Percentiles rank a stretch among this genome's conserved stretches.
These are phyloP conservation scores for Paralvinella palmiformis DNA, from an alignment of 1,140 invertebrate species.

Conservation along the genomic window DNA sequence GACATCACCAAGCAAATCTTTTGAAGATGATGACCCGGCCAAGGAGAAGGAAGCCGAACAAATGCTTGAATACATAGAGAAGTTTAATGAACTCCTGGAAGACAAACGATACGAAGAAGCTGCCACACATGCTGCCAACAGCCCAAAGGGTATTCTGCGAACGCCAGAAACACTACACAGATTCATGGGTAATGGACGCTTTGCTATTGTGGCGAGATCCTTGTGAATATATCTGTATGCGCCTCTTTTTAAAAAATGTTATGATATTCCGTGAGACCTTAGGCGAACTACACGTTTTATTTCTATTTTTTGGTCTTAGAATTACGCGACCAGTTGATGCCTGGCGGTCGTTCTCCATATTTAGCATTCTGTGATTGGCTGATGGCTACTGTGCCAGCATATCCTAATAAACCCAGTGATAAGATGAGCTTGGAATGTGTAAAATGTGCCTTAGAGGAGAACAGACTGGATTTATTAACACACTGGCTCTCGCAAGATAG, in stretches of 20 bases:
- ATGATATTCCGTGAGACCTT: neutral
- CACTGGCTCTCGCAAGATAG: slow-evolving; percentile 49
- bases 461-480: slow-evolving; percentile 41
- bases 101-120: slow-evolving; percentile 46
- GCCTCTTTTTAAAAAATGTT: neutral
- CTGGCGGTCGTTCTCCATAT: slow-evolving; percentile 28
- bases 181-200: slow-evolving; percentile 39
- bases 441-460: slow-evolving; percentile 41
- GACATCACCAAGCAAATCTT: slow-evolving; percentile 20
- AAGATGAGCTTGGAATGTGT: slow-evolving; percentile 44
- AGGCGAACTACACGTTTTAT: neutral
- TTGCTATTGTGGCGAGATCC: neutral
- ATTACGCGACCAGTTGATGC: neutral
- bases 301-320: neutral
- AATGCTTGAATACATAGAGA: slow-evolving; percentile 50
- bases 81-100: slow-evolving; percentile 50
- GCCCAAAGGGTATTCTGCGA: slow-evolving; percentile 47
- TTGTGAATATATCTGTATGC: neutral
- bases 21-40: slow-evolving; percentile 47
- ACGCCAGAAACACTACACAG: slow-evolving; percentile 45
- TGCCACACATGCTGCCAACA: slow-evolving; percentile 48
- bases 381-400: slow-evolving; percentile 44
- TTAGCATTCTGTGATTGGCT: slow-evolving; percentile 47
- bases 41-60: slow-evolving; percentile 49
- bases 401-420: slow-evolving; percentile 37